phyloP scores from a whole-genome alignment of 1,140 invertebrate species.

The Aphelinus atriplicis region DNA sequence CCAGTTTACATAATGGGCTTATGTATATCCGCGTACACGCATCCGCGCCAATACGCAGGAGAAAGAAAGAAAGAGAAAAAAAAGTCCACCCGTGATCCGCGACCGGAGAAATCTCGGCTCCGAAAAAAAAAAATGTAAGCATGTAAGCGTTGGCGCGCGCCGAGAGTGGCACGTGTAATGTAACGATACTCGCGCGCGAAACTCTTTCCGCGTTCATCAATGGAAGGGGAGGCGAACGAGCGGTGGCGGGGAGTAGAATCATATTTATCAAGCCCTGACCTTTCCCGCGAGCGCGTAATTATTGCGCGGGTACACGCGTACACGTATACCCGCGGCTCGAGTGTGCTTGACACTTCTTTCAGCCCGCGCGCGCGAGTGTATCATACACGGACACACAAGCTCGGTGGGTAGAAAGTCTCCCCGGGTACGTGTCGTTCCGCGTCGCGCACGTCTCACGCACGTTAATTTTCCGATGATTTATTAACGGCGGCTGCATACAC shows the following conservation, averaged over 20 bases:
- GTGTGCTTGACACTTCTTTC: conserved; percentile 30
- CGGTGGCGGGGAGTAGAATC: neutral
- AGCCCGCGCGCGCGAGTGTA: neutral
- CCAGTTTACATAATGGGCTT: neutral
- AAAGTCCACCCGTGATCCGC: neutral
- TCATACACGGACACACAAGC: too few relatives aligned
- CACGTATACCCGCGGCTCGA: neutral
- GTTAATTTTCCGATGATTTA: conserved; percentile 39
- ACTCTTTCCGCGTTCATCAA: conserved; percentile 29
- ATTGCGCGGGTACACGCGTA: neutral
- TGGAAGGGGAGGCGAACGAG: neutral
- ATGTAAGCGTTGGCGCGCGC: too few relatives aligned
- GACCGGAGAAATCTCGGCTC: conserved; percentile 13
- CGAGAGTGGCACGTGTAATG: too few relatives aligned
- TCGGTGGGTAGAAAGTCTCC: conserved; percentile 23
- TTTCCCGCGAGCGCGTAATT: conserved; percentile 26
- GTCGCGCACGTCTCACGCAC: neutral
- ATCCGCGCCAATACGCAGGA: neutral
- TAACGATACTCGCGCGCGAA: neutral
- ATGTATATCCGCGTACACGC: too few relatives aligned
- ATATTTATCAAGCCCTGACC: conserved; percentile 27
- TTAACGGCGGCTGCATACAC: conserved; percentile 4
- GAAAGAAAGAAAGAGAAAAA: conserved; percentile 6
- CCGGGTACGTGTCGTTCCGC: conserved; percentile 7
- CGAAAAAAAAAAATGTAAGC: too few relatives aligned